These are phyloP conservation scores for Asarcornis scutulata DNA, from an alignment of 2,113 vertebrate genomes.

Conservation along the genomic window DNA sequence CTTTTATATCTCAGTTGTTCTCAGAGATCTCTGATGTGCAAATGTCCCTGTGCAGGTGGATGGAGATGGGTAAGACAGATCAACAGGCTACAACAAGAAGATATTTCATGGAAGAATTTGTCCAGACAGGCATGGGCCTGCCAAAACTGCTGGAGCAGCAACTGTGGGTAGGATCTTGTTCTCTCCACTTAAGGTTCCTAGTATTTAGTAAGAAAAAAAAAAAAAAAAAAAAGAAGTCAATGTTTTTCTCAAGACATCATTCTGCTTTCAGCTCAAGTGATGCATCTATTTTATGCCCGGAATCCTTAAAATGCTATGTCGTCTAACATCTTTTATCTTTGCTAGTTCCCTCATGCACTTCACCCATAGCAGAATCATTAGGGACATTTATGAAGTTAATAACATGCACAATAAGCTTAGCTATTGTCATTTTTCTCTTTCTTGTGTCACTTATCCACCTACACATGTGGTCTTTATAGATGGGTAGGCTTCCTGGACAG, in stretches of 20 bases:
- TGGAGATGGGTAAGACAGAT: background rate
- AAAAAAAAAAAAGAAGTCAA: background rate
- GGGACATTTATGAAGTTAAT: background rate
- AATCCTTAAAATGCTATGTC: background rate
- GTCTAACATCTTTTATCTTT: background rate
- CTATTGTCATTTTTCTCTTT: background rate
- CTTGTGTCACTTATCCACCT: background rate
- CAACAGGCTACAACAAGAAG: background rate
- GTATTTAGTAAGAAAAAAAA: background rate
- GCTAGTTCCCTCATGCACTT: background rate
- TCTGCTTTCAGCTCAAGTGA: background rate
- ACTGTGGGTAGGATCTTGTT: background rate
- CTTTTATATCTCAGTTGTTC: background rate
- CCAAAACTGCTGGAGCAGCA: background rate
- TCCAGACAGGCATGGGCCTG: background rate
- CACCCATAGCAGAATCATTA: background rate
- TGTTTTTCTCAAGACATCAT: background rate
- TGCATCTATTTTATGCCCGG: background rate
- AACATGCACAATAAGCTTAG: background rate
- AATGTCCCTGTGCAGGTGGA: background rate
- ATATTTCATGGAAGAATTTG: background rate
- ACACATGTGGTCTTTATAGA: background rate
- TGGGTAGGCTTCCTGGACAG: background rate
- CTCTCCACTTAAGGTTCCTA: background rate
- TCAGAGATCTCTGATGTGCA: background rate